Evolutionary conservation across 2,888 invertebrate genomes (phyloP).

Genomic region (Trisateles emortualis): DNA sequence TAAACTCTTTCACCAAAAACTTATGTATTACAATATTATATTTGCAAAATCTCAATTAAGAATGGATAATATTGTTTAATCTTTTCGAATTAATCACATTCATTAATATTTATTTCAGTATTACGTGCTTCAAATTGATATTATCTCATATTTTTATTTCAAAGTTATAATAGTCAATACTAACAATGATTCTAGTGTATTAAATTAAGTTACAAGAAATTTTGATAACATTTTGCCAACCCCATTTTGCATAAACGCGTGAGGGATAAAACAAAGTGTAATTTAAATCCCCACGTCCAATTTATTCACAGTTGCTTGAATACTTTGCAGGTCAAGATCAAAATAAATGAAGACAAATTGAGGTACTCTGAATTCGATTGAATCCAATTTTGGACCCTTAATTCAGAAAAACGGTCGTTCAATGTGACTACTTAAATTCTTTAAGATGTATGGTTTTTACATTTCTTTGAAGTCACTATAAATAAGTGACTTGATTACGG

Average conservation of each 20-base stretch:
- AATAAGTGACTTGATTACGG: conserved; percentile 9
- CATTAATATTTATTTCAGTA: too few relatives aligned
- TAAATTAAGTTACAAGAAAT: conserved; percentile 33
- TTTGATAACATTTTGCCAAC: background rate
- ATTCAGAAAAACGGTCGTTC: conserved; percentile 33
- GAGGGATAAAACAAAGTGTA: conserved; percentile 8
- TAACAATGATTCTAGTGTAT: too few relatives aligned
- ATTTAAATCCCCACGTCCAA: conserved; percentile 42
- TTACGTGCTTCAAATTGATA: too few relatives aligned
- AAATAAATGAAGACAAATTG: conserved; percentile 52
- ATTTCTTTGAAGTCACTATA: background rate
- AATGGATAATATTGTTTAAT: too few relatives aligned
- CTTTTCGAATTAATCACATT: too few relatives aligned
- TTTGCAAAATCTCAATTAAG: too few relatives aligned
- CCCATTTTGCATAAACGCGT: background rate
- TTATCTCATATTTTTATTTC: too few relatives aligned
- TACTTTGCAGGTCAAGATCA: conserved; percentile 45
- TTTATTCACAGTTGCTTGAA: conserved; percentile 43
- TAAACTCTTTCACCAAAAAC: too few relatives aligned
- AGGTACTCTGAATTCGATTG: conserved; percentile 46
- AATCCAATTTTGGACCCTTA: conserved; percentile 41
- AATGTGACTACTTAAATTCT: conserved; percentile 33
- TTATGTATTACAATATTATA: too few relatives aligned
- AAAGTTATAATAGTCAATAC: too few relatives aligned
- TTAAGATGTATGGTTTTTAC: conserved; percentile 7